phyloP scores from a whole-genome alignment of 1,140 invertebrate species.

The Drosophila virilis region DNA sequence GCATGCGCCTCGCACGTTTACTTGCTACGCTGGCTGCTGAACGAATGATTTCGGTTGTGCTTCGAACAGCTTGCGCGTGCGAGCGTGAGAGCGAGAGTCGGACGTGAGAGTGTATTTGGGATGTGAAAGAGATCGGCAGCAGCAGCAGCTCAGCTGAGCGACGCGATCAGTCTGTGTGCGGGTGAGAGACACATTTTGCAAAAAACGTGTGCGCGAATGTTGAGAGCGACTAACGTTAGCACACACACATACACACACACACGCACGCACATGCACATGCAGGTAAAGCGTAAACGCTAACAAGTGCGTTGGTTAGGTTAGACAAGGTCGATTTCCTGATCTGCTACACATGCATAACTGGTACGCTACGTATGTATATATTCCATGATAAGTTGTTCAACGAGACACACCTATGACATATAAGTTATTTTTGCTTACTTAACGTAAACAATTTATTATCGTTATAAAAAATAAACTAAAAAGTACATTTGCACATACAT shows the following conservation, averaged over 20 bases:
- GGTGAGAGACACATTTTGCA: conserved; percentile 43
- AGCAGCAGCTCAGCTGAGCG: conserved; percentile 32
- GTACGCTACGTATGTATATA: background rate
- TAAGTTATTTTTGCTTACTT: background rate
- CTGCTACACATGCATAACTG: conserved; percentile 10
- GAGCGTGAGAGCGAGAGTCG: conserved; percentile 7
- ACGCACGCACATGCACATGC: conserved; percentile 8
- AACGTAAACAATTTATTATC: background rate
- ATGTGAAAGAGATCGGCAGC: conserved; percentile 25
- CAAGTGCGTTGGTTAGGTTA: conserved; percentile 48
- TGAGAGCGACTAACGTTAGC: conserved; percentile 18
- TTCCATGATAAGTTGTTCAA: background rate
- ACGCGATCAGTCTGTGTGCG: conserved; percentile 18
- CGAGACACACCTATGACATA: background rate
- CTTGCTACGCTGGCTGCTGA: conserved; percentile 58
- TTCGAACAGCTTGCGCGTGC: conserved; percentile 7
- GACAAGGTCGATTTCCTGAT: conserved; percentile 24
- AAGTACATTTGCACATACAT: background rate
- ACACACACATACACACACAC: conserved; percentile 27
- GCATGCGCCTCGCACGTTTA: conserved; percentile 73
- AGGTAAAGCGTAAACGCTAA: conserved; percentile 50
- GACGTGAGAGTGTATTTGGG: conserved; percentile 6
- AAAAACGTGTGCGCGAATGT: conserved; percentile 31
- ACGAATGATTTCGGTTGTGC: conserved; percentile 57
- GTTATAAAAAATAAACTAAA: background rate